Conservation (phyloP, 1,140 invertebrate genomes). For the Leptestheria dahalacensis region DNA sequence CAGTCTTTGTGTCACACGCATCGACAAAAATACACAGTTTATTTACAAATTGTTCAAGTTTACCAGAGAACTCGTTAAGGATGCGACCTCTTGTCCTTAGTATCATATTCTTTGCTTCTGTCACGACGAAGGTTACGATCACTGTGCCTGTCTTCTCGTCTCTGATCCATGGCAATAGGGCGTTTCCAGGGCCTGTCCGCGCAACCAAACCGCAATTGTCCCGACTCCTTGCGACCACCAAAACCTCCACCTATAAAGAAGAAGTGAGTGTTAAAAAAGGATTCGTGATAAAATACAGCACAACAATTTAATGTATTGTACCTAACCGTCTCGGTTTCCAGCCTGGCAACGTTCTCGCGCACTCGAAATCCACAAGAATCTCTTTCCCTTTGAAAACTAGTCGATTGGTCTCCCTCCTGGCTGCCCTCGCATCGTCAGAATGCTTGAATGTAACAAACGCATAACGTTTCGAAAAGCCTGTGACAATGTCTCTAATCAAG, state of each 20-base stretch:
- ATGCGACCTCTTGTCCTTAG: no score
- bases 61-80: no score
- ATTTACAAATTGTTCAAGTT: no score
- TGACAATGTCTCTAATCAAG: conserved; percentile 62
- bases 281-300: background rate
- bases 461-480: conserved; percentile 64
- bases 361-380: conserved; percentile 40
- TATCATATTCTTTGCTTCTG: no score
- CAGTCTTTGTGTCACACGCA: background rate
- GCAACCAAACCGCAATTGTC: conserved; percentile 74
- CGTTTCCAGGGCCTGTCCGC: conserved; percentile 44
- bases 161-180: no score
- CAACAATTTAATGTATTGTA: conserved; percentile 19
- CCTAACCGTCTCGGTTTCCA: conserved; percentile 71
- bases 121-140: conserved; percentile 24
- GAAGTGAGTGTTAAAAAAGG: conserved; percentile 1
- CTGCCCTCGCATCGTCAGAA: conserved; percentile 40
- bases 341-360: conserved; percentile 40
- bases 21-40: background rate
- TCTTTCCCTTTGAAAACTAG: conserved; percentile 47
- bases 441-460: conserved; percentile 68
- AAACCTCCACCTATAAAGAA: conserved; percentile 53
- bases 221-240: conserved; percentile 71
- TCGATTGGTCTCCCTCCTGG: conserved; percentile 40
- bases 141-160: background rate